Percentiles rank a stretch among this genome's conserved stretches.
Conservation (phyloP, 2,797 vertebrate genomes). For the Gymnocypris eckloni region DNA sequence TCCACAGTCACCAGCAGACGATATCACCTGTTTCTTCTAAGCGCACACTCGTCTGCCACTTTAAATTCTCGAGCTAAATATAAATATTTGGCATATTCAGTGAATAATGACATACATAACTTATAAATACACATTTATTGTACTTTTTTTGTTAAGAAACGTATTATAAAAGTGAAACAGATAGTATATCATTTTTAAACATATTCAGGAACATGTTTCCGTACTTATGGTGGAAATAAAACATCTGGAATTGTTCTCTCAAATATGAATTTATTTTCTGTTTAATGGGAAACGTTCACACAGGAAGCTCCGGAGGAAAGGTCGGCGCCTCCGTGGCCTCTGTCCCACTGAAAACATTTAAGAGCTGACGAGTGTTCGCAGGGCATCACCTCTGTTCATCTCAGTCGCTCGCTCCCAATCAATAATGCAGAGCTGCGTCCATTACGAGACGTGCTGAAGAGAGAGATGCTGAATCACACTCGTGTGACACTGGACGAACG, state of each 20-base stretch:
- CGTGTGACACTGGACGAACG: constrained; percentile 51
- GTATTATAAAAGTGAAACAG: background rate
- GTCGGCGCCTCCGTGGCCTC: background rate
- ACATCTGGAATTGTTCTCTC: constrained; percentile 54
- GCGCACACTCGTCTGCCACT: background rate
- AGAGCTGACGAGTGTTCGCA: background rate
- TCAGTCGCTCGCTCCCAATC: constrained; percentile 58
- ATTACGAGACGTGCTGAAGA: constrained; percentile 59
- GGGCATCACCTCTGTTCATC: background rate
- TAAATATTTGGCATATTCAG: too few relatives aligned
- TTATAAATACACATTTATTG: background rate
- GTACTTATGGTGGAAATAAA: constrained; percentile 55
- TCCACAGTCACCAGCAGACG: background rate
- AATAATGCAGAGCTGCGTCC: constrained; percentile 73
- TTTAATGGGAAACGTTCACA: constrained; percentile 30
- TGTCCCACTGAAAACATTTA: constrained; percentile 6
- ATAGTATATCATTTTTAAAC: background rate
- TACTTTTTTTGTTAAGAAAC: background rate
- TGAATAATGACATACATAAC: too few relatives aligned
- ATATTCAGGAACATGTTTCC: background rate
- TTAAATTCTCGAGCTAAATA: too few relatives aligned
- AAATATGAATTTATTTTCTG: constrained; percentile 68
- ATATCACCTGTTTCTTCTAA: too few relatives aligned
- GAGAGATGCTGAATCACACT: constrained; percentile 31
- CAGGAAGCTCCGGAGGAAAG: background rate